These are phyloP conservation scores for Lepus americanus DNA, from an alignment of 2,113 vertebrate genomes.

Conservation along the genomic window DNA sequence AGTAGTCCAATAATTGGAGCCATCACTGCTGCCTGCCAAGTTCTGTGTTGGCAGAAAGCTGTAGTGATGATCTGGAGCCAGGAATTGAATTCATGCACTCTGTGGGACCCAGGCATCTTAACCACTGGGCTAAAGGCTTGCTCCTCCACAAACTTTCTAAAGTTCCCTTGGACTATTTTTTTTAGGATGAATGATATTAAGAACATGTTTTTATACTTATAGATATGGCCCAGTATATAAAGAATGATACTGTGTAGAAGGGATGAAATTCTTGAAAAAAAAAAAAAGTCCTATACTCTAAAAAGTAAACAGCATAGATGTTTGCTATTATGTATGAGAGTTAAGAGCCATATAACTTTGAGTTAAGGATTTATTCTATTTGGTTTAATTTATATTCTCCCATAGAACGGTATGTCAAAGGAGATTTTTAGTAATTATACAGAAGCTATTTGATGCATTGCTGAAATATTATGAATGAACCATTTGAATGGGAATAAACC, in stretches of 20 bases:
- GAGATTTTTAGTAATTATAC: background rate
- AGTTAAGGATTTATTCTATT: slow-evolving; percentile 1
- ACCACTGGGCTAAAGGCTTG: too few species aligned
- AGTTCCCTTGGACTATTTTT: background rate
- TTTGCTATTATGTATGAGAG: background rate
- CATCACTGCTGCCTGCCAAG: too few species aligned
- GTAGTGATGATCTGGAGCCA: too few species aligned
- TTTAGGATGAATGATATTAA: background rate
- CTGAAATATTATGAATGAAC: slow-evolving; percentile 1
- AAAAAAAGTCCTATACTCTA: background rate
- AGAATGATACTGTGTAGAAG: background rate
- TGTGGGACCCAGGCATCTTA: too few species aligned
- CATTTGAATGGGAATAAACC: slow-evolving; percentile 20
- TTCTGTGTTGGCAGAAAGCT: too few species aligned
- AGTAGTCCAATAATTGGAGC: too few species aligned
- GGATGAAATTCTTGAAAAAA: background rate
- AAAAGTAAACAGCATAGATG: background rate
- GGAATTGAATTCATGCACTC: too few species aligned
- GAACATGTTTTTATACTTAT: background rate
- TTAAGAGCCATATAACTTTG: background rate
- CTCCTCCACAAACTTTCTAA: too few species aligned
- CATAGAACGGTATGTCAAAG: background rate
- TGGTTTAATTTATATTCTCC: slow-evolving; percentile 17
- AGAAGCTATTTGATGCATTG: background rate
- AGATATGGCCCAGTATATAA: background rate